Conservation (phyloP, 2,888 invertebrate species). For the Pheosia tremula region DNA sequence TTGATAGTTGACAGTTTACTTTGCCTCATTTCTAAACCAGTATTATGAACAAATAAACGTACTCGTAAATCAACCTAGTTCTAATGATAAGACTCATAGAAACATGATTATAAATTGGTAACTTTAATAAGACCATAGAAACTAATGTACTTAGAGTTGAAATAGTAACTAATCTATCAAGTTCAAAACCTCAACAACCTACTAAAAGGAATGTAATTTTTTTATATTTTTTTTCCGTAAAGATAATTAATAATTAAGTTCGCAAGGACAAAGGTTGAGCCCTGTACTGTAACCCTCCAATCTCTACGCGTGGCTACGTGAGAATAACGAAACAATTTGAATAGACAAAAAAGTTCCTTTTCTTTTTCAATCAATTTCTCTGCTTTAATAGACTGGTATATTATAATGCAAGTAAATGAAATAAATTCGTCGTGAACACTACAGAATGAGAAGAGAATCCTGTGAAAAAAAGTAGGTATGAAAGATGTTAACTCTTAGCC, state of each 20-base stretch:
- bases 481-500: conserved; percentile 32
- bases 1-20: not conserved
- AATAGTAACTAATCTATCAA: conserved; percentile 54
- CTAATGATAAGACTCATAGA: conserved; percentile 67
- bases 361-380: too few species aligned
- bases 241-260: too few species aligned
- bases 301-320: too few species aligned
- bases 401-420: too few species aligned
- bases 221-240: conserved; percentile 48
- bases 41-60: conserved; percentile 17
- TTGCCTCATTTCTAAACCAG: conserved; percentile 6
- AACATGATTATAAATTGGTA: conserved; percentile 62
- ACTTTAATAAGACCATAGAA: conserved; percentile 60
- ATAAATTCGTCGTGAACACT: too few species aligned
- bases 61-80: conserved; percentile 40
- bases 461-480: too few species aligned
- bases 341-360: too few species aligned
- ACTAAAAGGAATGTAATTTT: conserved; percentile 71
- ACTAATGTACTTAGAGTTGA: conserved; percentile 55
- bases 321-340: too few species aligned
- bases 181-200: conserved; percentile 64
- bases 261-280: not conserved
- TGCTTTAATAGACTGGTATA: too few species aligned
- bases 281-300: too few species aligned
- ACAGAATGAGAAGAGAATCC: too few species aligned